These are phyloP conservation scores for Ascaphus truei DNA, from an alignment of 2,113 vertebrate genomes.

Conservation along the genomic window DNA sequence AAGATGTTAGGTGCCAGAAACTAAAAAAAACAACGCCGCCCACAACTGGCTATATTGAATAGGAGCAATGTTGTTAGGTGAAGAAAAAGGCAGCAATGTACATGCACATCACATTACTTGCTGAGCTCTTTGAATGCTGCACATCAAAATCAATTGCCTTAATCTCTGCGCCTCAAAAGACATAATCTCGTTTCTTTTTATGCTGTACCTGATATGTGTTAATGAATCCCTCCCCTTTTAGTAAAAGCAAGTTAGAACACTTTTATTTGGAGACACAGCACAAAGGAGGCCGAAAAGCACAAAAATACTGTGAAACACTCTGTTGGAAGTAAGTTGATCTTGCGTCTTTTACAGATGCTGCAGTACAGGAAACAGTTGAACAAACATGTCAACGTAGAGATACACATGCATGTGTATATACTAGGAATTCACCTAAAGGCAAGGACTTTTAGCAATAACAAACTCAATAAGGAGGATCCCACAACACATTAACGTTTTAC, in stretches of 20 bases:
- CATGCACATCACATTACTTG: background rate
- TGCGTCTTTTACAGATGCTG: conserved; percentile 37
- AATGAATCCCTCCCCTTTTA: conserved; percentile 41
- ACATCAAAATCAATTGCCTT: conserved; percentile 48
- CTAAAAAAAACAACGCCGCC: conserved; percentile 10
- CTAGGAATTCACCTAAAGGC: background rate
- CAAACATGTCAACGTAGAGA: conserved; percentile 49
- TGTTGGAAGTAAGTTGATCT: conserved; percentile 44
- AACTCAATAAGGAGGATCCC: background rate
- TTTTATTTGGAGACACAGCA: conserved; percentile 47
- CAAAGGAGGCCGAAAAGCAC: conserved; percentile 55
- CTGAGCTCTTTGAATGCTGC: conserved; percentile 20
- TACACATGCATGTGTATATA: conserved; percentile 49
- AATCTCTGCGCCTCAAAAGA: conserved; percentile 43
- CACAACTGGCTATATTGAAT: background rate
- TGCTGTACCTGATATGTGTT: conserved; percentile 44
- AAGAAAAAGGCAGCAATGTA: background rate
- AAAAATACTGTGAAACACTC: conserved; percentile 43
- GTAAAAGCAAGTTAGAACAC: conserved; percentile 50
- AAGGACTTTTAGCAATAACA: background rate
- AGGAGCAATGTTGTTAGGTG: background rate
- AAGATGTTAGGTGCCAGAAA: conserved; percentile 43
- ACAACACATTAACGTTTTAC: background rate
- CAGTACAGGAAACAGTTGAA: too few species aligned
- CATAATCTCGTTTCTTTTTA: conserved; percentile 46